Percentiles rank a stretch among this genome's conserved stretches.
These are phyloP conservation scores for Polydrusus tereticollis DNA, from an alignment of 2,888 invertebrate species.

Conservation along the genomic window DNA sequence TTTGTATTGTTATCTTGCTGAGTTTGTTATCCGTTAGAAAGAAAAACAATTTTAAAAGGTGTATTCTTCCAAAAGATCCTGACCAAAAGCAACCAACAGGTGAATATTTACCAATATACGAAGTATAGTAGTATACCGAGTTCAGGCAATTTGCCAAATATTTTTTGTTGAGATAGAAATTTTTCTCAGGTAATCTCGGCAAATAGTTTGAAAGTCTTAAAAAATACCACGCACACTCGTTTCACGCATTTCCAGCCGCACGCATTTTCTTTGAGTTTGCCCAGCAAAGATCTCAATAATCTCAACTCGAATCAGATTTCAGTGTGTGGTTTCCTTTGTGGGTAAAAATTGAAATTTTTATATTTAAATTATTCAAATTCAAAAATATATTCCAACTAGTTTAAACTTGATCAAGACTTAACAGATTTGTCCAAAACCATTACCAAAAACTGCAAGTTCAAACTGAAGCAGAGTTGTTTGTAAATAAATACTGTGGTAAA, in stretches of 20 bases:
- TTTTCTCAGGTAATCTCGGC: slow-evolving; percentile 1
- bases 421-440: too few species aligned
- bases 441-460: background rate
- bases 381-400: slow-evolving; percentile 4
- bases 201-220: slow-evolving; percentile 22
- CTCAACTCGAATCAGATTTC: slow-evolving; percentile 11
- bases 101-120: slow-evolving; percentile 24
- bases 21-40: too few species aligned
- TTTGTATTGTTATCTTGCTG: too few species aligned
- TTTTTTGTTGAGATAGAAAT: slow-evolving; percentile 8
- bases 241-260: slow-evolving; percentile 21
- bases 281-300: slow-evolving; percentile 16
- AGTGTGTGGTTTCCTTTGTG: slow-evolving; percentile 11
- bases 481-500: slow-evolving; percentile 3
- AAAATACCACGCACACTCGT: slow-evolving; percentile 11
- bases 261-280: slow-evolving; percentile 22
- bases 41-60: too few species aligned
- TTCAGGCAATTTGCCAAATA: slow-evolving; percentile 31
- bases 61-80: too few species aligned
- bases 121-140: background rate
- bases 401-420: too few species aligned
- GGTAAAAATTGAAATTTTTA: slow-evolving; percentile 1
- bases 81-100: slow-evolving; percentile 18
- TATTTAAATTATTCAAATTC: background rate
- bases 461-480: background rate